Base-by-base conservation (phyloP, 2,113 vertebrate genomes). In the Pipa parva region DNA sequence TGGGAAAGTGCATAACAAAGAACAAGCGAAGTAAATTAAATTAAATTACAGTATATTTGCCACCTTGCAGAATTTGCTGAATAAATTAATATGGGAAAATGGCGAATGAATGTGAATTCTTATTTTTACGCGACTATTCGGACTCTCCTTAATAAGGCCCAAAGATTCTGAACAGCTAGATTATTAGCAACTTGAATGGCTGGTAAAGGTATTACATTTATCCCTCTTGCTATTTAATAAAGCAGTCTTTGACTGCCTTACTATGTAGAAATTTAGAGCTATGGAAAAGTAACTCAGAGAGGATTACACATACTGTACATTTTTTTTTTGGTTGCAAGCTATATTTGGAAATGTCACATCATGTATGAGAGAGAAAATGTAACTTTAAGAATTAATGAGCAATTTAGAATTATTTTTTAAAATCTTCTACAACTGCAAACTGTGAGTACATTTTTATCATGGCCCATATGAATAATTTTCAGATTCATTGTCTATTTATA, bases 171-270 rank as follows among this genome's bases (percentile, higher is more conserved):
- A 42, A 42, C 52, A 31, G 46, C 31, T 7, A 52, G 65, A 60
- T 54, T 25, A 61, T 58, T 54, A 48, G 49, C 65, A 59, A 29
- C 39, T 67, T 18, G 31, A 68, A 56, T 37, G 39, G 33, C 20
- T 7, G 2, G 5, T 9, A 39, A 13, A 37, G 29, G 18, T 56
- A 28, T 21, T 13, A 51, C 56, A 59, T 26, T 27, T 42, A 26
- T 18, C 58, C 48, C 33, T 8, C 17, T 5, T 31, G 39, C n/a
- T 13, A 69, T 42, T 22, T 13, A 25, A 48, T 33, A 50, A 31
- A 27, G 49, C 33, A 24, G 46, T 22, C 21, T 13, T 49, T 7
- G 18, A 7, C 21, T 9, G 46, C 9, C 18, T 24, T 1, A 24
- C 46, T 49, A 18, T 13, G 10, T 22, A 24, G 15, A 2, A 24